phyloP scores from a whole-genome alignment of 37 sponge, comb jelly and placozoan species.

The Spongilla lacustris region DNA sequence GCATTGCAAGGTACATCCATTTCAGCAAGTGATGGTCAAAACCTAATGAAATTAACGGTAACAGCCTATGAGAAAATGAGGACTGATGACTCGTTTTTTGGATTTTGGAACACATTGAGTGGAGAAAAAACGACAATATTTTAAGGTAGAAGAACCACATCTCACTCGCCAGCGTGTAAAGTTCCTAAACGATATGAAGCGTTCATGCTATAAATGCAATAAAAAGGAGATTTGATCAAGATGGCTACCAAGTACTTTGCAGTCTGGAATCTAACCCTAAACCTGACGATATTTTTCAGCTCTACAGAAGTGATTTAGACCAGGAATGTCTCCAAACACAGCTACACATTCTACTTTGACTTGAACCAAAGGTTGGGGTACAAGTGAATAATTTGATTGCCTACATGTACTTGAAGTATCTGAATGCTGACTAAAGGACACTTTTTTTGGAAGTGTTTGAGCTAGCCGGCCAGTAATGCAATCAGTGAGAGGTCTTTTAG shows the following conservation, averaged over 20 bases:
- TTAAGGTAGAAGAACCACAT: conserved; percentile 23
- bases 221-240: conserved; percentile 24
- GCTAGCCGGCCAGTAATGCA: conserved; percentile 60
- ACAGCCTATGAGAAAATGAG: not conserved
- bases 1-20: not conserved
- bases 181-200: conserved; percentile 36
- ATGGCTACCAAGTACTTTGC: conserved; percentile 36
- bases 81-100: not conserved
- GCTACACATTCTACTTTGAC: not conserved
- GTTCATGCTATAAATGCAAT: conserved; percentile 7
- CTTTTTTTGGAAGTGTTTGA: conserved; percentile 41
- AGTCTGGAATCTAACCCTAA: conserved; percentile 15
- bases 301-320: conserved; percentile 36
- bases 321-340: conserved; percentile 40
- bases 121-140: not conserved
- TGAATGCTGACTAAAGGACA: conserved; percentile 13
- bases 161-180: conserved; percentile 26
- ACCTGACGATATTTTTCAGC: conserved; percentile 4
- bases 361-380: not conserved
- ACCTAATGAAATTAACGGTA: not conserved
- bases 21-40: not conserved
- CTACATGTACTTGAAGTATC: not conserved
- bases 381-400: not conserved
- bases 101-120: conserved; percentile 14
- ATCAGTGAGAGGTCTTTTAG: conserved; percentile 53